phyloP scores from a whole-genome alignment of 2,888 invertebrate species.

The Drosophila subquinaria region DNA sequence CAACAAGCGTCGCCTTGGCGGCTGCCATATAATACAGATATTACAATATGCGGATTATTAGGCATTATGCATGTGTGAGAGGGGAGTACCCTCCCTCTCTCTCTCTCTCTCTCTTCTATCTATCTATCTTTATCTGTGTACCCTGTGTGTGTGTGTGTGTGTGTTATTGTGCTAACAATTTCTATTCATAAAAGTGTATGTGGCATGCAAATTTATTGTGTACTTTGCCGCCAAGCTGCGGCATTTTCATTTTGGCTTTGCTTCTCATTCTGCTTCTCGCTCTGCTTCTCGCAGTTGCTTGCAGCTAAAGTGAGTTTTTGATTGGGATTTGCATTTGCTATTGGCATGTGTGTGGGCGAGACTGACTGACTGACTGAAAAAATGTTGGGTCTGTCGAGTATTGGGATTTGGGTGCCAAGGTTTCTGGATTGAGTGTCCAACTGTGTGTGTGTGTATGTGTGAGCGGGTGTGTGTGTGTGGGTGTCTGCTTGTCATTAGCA shows the following conservation, averaged over 20 bases:
- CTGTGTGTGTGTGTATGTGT: constrained; percentile 31
- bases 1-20: constrained; percentile 47
- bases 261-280: constrained; percentile 16
- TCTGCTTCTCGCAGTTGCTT: constrained; percentile 26
- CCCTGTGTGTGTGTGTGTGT: constrained; percentile 11
- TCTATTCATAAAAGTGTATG: constrained; percentile 74
- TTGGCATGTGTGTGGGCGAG: constrained; percentile 23
- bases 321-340: constrained; percentile 72
- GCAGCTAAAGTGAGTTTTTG: constrained; percentile 60
- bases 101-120: constrained; percentile 12
- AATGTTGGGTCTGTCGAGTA: constrained; percentile 10
- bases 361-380: not conserved
- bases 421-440: constrained; percentile 31
- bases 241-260: constrained; percentile 58
- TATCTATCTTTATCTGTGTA: not conserved
- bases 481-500: constrained; percentile 70
- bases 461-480: constrained; percentile 35
- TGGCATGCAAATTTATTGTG: constrained; percentile 80
- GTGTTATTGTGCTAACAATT: constrained; percentile 74
- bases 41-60: constrained; percentile 80
- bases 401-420: constrained; percentile 73
- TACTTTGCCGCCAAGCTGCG: constrained; percentile 73
- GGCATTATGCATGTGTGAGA: constrained; percentile 66
- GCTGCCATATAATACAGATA: constrained; percentile 72
- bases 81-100: not conserved